These are phyloP conservation scores for Epinotia demarniana DNA, from an alignment of 2,888 invertebrate genomes.

Conservation along the genomic window DNA sequence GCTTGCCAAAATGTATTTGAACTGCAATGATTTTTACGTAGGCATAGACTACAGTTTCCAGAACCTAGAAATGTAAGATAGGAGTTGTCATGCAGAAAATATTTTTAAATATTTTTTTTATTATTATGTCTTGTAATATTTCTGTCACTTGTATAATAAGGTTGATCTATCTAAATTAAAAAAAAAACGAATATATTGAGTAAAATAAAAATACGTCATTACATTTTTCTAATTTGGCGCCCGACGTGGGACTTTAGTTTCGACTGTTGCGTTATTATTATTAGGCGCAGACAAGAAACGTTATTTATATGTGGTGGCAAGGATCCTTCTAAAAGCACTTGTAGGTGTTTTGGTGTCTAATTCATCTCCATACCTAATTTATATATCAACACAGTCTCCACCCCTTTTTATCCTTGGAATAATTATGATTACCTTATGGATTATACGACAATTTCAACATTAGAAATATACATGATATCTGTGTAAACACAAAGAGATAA, in stretches of 20 bases:
- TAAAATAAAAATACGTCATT: slow-evolving; percentile 9
- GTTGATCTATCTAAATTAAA: background rate
- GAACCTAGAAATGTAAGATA: too few species aligned
- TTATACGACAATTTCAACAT: slow-evolving; percentile 42
- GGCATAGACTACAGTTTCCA: too few species aligned
- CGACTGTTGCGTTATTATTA: slow-evolving; percentile 19
- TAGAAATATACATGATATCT: slow-evolving; percentile 41
- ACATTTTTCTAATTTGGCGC: slow-evolving; percentile 13
- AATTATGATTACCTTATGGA: slow-evolving; percentile 35
- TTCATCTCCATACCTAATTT: slow-evolving; percentile 27
- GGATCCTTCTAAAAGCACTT: slow-evolving; percentile 30
- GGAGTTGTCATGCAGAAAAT: background rate
- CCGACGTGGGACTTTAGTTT: slow-evolving; percentile 8
- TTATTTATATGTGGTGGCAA: slow-evolving; percentile 8
- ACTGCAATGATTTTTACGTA: too few species aligned
- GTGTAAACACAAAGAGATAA: slow-evolving; percentile 24
- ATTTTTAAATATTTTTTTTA: background rate
- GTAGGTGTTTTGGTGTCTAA: slow-evolving; percentile 32
- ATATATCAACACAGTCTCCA: slow-evolving; percentile 34
- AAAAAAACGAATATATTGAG: background rate
- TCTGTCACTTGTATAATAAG: background rate
- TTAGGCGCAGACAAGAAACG: slow-evolving; percentile 1
- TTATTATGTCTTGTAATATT: too few species aligned
- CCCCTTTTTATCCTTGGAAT: slow-evolving; percentile 30
- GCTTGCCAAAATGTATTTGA: too few species aligned